These are phyloP conservation scores for Lithophane semibrunnea DNA, from an alignment of 2,888 invertebrate species.

Conservation along the genomic window DNA sequence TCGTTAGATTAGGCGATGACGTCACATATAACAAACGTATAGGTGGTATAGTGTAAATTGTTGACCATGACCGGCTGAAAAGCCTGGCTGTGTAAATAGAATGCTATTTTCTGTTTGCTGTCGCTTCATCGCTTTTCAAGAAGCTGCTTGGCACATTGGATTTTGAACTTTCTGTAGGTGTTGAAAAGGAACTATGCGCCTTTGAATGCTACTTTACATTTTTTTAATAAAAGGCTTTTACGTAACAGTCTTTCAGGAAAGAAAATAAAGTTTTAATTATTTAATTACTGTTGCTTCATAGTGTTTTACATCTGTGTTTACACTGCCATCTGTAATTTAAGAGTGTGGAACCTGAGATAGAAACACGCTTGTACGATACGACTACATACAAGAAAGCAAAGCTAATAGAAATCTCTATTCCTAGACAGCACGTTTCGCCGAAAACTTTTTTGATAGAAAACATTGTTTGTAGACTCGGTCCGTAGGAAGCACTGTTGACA, in stretches of 20 bases:
- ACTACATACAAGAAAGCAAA: no score
- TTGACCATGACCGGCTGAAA: constrained; percentile 47
- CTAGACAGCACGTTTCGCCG: no score
- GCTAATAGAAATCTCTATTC: no score
- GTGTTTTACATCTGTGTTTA: no score
- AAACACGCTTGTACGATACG: no score
- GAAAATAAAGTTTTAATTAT: background rate
- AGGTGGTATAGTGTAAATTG: background rate
- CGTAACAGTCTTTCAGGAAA: no score
- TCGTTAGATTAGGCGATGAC: constrained; percentile 39
- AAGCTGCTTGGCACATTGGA: constrained; percentile 1
- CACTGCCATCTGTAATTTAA: no score
- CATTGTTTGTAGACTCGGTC: no score
- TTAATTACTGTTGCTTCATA: background rate
- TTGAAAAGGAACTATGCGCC: background rate
- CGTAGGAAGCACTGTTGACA: no score
- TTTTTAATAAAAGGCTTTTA: background rate
- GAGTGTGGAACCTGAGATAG: no score
- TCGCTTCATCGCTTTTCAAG: constrained; percentile 17
- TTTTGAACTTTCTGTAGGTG: constrained; percentile 8
- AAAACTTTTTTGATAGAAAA: no score
- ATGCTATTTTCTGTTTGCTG: constrained; percentile 41
- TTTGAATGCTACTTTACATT: constrained; percentile 1
- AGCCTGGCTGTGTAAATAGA: constrained; percentile 37
- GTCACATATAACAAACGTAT: constrained; percentile 23